Conservation (phyloP, 2,797 vertebrate genomes). For the Euthynnus affinis region DNA sequence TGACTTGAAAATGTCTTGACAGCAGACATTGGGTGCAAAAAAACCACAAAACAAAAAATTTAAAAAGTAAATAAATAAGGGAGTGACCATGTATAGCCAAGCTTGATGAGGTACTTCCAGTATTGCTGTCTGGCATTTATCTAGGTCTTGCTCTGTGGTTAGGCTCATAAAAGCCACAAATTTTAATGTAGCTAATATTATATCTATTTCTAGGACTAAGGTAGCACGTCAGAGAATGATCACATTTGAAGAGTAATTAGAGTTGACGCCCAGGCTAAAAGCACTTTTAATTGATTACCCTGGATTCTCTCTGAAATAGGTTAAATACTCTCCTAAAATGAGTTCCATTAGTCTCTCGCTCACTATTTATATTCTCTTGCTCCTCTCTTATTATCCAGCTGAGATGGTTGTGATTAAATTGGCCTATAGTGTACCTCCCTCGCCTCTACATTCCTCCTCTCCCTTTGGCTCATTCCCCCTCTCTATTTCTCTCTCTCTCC, state of each 20-base stretch:
- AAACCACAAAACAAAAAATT: neutral
- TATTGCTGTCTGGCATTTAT: neutral
- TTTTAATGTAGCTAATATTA: slow-evolving; percentile 52
- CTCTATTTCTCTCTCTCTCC: slow-evolving; percentile 1
- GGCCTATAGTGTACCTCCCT: slow-evolving; percentile 57
- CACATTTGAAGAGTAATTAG: slow-evolving; percentile 78
- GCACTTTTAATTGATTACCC: slow-evolving; percentile 83
- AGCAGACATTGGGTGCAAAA: neutral
- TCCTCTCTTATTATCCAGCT: slow-evolving; percentile 76
- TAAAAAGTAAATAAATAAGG: too few species aligned
- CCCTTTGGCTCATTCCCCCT: slow-evolving; percentile 35
- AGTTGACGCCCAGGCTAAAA: slow-evolving; percentile 68
- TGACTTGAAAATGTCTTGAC: neutral
- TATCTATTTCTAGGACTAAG: slow-evolving; percentile 69
- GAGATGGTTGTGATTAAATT: slow-evolving; percentile 81
- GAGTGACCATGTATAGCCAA: neutral
- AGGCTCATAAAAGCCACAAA: slow-evolving; percentile 8
- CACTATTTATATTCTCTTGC: slow-evolving; percentile 78
- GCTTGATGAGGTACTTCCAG: neutral
- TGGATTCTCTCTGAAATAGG: slow-evolving; percentile 79
- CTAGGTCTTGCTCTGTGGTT: slow-evolving; percentile 4
- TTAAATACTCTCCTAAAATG: slow-evolving; percentile 83
- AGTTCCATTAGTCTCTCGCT: slow-evolving; percentile 80
- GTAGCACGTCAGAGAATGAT: slow-evolving; percentile 77
- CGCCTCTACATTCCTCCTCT: slow-evolving; percentile 50